Evolutionary conservation across 2,113 vertebrate species (phyloP), one percentile per base, ranked within the genome.

Genomic region (Sialia sialis): DNA sequence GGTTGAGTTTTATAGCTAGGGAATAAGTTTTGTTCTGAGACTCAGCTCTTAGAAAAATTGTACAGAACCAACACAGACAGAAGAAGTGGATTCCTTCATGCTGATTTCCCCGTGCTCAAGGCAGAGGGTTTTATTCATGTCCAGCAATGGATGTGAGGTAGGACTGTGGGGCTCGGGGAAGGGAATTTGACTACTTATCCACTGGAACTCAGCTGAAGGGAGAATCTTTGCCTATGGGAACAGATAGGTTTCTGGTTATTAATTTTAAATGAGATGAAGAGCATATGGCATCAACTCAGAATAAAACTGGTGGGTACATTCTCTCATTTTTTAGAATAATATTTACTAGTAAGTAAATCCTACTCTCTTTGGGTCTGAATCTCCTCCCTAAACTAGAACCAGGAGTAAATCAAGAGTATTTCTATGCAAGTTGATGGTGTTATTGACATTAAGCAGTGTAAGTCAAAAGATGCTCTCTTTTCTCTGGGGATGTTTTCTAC

Each of bases 401-500:
- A 66, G 46, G 41, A 91, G 44, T 72, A 94, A 91, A 86, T 41
- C 68, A 51, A 84, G 55, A 90, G 48, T 72, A 89, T 86, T 79
- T 78, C 26, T 38, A 27, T 69, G 84, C 56, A 84, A 87, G 69
- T 54, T 7, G 11, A 38, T 76, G 41, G 23, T 86, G 23, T 49
- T 79, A 76, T 4, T 89, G 89, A 87, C 18, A 4, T 82, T 76
- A 91, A 94, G 44, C 41, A 85, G 12, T 38, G 0, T 44, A 70
- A 93, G 48, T 76, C n/a, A 67, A 84, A 94, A 75, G 69, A 87
- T 54, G 66, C 29, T 94, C 19, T 66, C 26, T 79, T 73, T 43
- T 83, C 89, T 93, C 91, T 76, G 23, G 78, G 38, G 63, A 64
- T 94, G 59, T 95, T 83, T 94, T 85, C 81, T 69, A 43, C 49